Base-by-base conservation (phyloP, 1,140 invertebrate genomes). In the Pseudomyrmex cubaensis region DNA sequence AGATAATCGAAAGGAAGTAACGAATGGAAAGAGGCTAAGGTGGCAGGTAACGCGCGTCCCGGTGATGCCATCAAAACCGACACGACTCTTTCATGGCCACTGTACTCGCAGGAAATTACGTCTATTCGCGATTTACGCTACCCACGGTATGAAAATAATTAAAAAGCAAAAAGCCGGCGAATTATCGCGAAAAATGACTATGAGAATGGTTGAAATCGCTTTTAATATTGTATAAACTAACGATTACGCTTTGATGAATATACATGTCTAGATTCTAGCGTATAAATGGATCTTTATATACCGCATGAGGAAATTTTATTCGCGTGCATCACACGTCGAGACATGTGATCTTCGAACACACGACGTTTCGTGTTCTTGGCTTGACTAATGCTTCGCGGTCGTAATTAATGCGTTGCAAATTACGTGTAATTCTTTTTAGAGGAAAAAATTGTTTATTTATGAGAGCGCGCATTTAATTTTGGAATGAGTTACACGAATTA, bases 1-100 rank as follows among this genome's bases (percentile, higher is more conserved):
- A 94, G 93, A 94, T 93, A 93, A 93, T 93, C 93, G 93, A 94
- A 93, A 94, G 93, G 93, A 94, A 94, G 93, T 92, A 92, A 92
- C 91, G 88, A 90, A 92, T 90, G 87, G 82, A 90, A 90, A 90
- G 87, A 84, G 88, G 85, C 72, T 82, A 87, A 88, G 87, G 82
- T 80, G 80, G 59, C 82, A 86, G 70, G 72, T 72, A 78, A 85
- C 74, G 48, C 48, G 74, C 69, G 88, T 83, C 85, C 73, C 57
- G 46, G 84, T 85, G 87, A 92, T 92, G 90, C 90, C 90, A 91
- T 92, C 91, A 87, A 85, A 62, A 84, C 82, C 77, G 69, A 78
- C 74, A 73, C 64, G 76, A 83, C 63, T 85, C 80, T 89, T 89
- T 91, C 86, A 87, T 89, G 86, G 80, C 76, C 86, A 61, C 69